Evolutionary conservation across 1,140 invertebrate genomes (phyloP).

Genomic region (Rhagoletis zephyria): DNA sequence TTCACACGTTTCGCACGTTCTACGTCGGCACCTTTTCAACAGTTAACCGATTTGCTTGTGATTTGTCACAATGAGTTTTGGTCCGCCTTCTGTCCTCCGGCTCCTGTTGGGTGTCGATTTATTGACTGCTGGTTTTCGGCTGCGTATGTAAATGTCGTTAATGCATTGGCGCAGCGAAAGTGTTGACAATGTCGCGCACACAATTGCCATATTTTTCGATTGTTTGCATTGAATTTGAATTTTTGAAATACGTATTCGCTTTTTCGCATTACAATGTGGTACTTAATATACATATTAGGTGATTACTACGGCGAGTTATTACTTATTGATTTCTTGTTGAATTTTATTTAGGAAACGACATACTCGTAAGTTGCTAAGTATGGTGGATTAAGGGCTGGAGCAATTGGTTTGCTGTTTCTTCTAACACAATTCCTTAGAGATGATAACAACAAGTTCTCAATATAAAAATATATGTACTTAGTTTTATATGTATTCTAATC

Average conservation of each 20-base stretch:
- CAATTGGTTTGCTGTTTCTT: too few species aligned
- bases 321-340: too few species aligned
- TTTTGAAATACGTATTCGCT: background rate
- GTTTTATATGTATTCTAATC: too few species aligned
- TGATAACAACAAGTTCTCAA: too few species aligned
- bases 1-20: conserved; percentile 39
- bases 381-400: too few species aligned
- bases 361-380: too few species aligned
- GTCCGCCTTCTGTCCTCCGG: background rate
- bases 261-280: background rate
- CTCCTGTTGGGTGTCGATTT: background rate
- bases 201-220: conserved; percentile 42
- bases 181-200: conserved; percentile 32
- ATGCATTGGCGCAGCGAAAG: conserved; percentile 27
- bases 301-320: too few species aligned
- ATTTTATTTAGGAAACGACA: too few species aligned
- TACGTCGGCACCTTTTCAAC: conserved; percentile 3
- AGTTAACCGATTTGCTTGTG: background rate
- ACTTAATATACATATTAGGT: background rate
- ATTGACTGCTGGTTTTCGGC: background rate
- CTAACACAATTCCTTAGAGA: too few species aligned
- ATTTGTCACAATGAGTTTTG: conserved; percentile 49
- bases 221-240: conserved; percentile 47
- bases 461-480: too few species aligned
- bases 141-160: background rate